Conservation (phyloP, 2,113 vertebrate species). For the Mungos mungo region DNA sequence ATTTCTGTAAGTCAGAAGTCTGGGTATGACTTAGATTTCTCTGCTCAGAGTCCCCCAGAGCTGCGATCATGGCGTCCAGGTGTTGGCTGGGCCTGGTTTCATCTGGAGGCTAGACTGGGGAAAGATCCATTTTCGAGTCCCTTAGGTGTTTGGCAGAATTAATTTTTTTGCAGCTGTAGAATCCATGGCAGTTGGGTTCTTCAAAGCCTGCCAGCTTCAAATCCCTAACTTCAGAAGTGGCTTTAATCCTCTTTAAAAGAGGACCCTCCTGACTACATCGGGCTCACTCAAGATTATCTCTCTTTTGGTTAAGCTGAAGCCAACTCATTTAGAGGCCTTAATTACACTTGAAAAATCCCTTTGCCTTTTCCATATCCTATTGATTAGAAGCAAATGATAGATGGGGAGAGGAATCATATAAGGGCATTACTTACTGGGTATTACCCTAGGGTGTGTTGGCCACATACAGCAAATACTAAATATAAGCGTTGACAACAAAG, state of each 20-base stretch:
- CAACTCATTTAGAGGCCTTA: background rate
- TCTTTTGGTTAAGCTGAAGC: background rate
- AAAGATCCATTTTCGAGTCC: background rate
- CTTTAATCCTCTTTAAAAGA: background rate
- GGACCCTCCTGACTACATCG: background rate
- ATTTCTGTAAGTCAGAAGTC: background rate
- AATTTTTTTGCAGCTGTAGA: constrained; percentile 1
- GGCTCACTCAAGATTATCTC: background rate
- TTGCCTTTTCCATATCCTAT: constrained; percentile 4
- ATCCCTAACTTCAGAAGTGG: constrained; percentile 6
- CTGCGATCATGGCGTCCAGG: background rate
- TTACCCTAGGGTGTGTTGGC: background rate
- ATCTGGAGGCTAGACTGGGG: background rate
- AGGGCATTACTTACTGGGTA: background rate
- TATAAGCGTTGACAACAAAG: background rate
- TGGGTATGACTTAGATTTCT: background rate
- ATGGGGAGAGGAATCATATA: background rate
- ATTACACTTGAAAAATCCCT: background rate
- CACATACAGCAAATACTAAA: background rate
- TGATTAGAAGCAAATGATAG: constrained; percentile 1
- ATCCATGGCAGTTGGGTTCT: background rate
- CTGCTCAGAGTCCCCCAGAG: background rate
- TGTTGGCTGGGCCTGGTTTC: background rate
- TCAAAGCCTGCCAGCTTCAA: background rate
- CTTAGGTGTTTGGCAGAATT: background rate